Percentiles rank a stretch among this genome's conserved stretches.
phyloP scores from a whole-genome alignment of 2,113 vertebrate species.

The Vireo altiloquus region DNA sequence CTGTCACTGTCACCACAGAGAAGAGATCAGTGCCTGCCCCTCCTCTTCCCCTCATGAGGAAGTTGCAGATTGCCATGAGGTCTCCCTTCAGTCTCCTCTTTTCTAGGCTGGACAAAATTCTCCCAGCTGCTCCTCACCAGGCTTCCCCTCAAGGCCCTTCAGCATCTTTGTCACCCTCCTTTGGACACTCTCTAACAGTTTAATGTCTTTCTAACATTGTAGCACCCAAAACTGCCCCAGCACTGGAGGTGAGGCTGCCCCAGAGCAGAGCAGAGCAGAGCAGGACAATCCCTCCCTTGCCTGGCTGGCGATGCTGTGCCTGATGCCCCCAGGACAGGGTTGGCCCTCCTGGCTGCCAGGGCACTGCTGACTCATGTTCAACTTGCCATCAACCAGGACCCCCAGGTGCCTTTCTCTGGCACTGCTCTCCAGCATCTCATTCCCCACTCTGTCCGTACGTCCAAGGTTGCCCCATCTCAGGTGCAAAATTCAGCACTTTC shows the following conservation, averaged over 20 bases:
- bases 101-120: not conserved
- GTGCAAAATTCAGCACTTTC: not conserved
- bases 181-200: not conserved
- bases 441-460: fast-evolving
- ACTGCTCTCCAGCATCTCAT: not conserved
- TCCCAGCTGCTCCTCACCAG: not conserved
- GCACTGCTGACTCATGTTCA: fast-evolving
- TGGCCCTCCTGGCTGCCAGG: not conserved
- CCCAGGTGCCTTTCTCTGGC: fast-evolving
- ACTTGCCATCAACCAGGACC: fast-evolving
- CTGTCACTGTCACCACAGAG: not conserved
- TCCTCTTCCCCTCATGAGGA: fast-evolving
- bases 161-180: not conserved
- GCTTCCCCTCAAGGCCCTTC: not conserved
- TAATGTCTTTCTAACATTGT: not conserved
- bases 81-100: not conserved
- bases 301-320: fast-evolving
- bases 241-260: not conserved
- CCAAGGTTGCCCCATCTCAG: not conserved
- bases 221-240: not conserved
- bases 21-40: not conserved
- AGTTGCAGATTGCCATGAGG: not conserved
- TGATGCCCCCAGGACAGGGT: not conserved
- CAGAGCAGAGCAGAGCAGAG: not conserved
- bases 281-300: not conserved